Percentiles rank a stretch among this genome's conserved stretches.
Evolutionary conservation across 92 coral and sea anemone genomes (phyloP).

Genomic region (Blastomussa wellsi): DNA sequence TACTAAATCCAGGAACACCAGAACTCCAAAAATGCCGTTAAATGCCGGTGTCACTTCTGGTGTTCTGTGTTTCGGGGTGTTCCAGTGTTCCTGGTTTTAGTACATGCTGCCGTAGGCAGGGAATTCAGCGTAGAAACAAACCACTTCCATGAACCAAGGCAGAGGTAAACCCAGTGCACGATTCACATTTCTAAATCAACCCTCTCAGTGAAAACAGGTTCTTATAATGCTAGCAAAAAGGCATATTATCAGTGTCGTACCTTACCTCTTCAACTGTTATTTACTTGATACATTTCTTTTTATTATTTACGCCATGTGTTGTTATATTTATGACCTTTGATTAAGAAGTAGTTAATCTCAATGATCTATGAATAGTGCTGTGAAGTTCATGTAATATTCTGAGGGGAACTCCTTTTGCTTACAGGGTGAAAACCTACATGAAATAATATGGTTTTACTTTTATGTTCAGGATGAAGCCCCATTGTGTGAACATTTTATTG

Average conservation of each 20-base stretch:
- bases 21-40: too few species aligned
- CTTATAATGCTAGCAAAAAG: neutral
- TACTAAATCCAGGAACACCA: too few species aligned
- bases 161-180: neutral
- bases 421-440: neutral
- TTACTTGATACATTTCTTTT: slow-evolving; percentile 30
- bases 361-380: neutral
- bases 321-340: slow-evolving; percentile 20
- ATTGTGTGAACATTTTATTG: neutral
- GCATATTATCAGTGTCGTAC: neutral
- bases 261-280: neutral
- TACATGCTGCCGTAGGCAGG: too few species aligned
- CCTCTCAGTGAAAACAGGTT: neutral
- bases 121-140: too few species aligned
- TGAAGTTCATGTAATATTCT: neutral
- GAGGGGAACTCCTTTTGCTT: neutral
- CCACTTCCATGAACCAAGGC: neutral
- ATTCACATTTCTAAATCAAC: neutral
- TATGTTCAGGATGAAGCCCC: neutral
- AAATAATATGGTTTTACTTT: neutral
- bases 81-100: too few species aligned
- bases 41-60: too few species aligned
- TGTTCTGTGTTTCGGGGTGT: too few species aligned
- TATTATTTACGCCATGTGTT: slow-evolving; percentile 8
- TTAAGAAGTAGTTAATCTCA: neutral